A percentile compares a stretch with the other conserved stretches of the same genome.
phyloP scores from a whole-genome alignment of 2,888 invertebrate species.

The Limnephilus marmoratus region DNA sequence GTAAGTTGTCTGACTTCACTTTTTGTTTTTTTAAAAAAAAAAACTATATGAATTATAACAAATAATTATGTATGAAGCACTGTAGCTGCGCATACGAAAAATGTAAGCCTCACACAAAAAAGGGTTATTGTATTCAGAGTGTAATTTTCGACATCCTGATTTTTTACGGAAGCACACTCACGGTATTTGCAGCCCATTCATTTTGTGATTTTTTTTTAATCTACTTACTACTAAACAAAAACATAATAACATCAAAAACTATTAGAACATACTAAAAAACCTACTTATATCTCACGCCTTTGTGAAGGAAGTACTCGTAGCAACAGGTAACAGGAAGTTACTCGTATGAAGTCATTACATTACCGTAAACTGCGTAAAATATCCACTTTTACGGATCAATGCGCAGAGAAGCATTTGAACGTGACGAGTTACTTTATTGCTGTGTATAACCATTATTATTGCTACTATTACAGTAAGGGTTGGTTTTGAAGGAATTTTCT shows the following conservation, averaged over 20 bases:
- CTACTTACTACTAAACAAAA: no score
- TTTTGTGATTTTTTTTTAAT: background rate
- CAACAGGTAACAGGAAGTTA: slow-evolving; percentile 30
- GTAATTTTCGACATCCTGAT: background rate
- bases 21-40: background rate
- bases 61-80: background rate
- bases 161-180: background rate
- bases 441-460: slow-evolving; percentile 14
- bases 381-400: slow-evolving; percentile 19
- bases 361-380: slow-evolving; percentile 10
- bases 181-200: background rate
- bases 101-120: background rate
- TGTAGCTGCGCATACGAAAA: background rate
- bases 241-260: no score
- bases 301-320: background rate
- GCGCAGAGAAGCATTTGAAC: background rate
- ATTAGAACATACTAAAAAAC: background rate
- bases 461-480: background rate
- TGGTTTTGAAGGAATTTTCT: background rate
- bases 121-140: background rate
- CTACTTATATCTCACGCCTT: background rate
- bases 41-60: background rate
- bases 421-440: slow-evolving; percentile 25
- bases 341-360: slow-evolving; percentile 2
- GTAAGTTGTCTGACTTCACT: no score